A percentile compares a stretch with the other conserved stretches of the same genome.
Conservation (phyloP, 2,797 vertebrate genomes). For the Phalloptychus januarius region DNA sequence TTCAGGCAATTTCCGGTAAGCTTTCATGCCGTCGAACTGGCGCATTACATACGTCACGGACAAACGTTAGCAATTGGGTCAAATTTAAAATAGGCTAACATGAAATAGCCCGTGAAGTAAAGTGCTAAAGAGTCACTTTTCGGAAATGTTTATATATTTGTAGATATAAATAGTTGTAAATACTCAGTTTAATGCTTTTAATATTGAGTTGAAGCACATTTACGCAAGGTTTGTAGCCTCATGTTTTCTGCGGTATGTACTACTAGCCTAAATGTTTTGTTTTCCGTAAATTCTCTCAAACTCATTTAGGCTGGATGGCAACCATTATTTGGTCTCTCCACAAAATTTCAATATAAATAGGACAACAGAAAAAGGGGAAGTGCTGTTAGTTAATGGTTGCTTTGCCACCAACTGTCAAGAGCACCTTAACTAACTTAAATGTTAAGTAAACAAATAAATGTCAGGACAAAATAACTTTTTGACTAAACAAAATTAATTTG, state of each 20-base stretch:
- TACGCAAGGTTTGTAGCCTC: not conserved
- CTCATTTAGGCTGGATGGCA: not conserved
- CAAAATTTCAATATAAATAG: not conserved
- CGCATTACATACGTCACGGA: no score
- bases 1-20: no score
- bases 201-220: not conserved
- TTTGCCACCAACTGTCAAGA: no score
- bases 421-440: no score
- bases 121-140: not conserved
- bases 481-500: no score
- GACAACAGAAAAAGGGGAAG: not conserved
- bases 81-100: no score
- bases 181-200: not conserved
- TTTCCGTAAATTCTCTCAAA: not conserved
- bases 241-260: not conserved
- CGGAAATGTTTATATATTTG: not conserved
- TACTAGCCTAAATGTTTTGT: not conserved
- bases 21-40: no score
- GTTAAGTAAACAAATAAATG: no score
- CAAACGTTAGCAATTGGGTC: no score
- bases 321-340: not conserved
- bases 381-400: no score
- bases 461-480: no score
- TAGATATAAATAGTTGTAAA: not conserved
- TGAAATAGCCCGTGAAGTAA: not conserved